A percentile compares a stretch with the other conserved stretches of the same genome.
Evolutionary conservation across 1,140 invertebrate species (phyloP).

Genomic region (Lordiphosa collinella): DNA sequence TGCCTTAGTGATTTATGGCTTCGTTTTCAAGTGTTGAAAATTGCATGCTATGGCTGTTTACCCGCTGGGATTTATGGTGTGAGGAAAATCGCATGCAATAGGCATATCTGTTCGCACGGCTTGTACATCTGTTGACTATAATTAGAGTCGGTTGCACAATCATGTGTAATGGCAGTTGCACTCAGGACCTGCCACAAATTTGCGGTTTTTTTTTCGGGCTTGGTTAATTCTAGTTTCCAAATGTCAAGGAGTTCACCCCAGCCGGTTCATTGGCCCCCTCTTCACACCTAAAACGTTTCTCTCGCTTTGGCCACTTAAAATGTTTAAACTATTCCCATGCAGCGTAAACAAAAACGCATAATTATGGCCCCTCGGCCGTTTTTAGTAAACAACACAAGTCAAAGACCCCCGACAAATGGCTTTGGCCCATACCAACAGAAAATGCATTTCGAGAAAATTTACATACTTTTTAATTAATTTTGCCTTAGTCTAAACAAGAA

Average conservation of each 20-base stretch:
- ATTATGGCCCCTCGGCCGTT: slow-evolving; percentile 28
- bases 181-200: slow-evolving; percentile 1
- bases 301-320: slow-evolving; percentile 6
- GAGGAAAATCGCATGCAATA: slow-evolving; percentile 34
- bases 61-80: slow-evolving; percentile 4
- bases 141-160: slow-evolving; percentile 25
- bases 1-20: background rate
- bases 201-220: slow-evolving; percentile 10
- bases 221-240: slow-evolving; percentile 8
- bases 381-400: slow-evolving; percentile 14
- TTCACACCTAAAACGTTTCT: slow-evolving; percentile 9
- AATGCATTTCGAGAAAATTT: slow-evolving; percentile 23
- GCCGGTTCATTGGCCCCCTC: slow-evolving; percentile 15
- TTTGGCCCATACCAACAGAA: background rate
- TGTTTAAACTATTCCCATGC: slow-evolving; percentile 42
- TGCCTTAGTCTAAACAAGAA: background rate
- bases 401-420: slow-evolving; percentile 1
- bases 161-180: background rate
- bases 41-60: background rate
- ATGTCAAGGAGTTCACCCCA: slow-evolving; percentile 15
- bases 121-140: slow-evolving; percentile 20
- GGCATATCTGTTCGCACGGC: slow-evolving; percentile 17
- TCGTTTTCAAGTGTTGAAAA: background rate
- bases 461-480: slow-evolving; percentile 27
- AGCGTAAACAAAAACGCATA: slow-evolving; percentile 40